Conservation (phyloP, 2,888 invertebrate genomes). For the Sinopyrophorus schimmeli region DNA sequence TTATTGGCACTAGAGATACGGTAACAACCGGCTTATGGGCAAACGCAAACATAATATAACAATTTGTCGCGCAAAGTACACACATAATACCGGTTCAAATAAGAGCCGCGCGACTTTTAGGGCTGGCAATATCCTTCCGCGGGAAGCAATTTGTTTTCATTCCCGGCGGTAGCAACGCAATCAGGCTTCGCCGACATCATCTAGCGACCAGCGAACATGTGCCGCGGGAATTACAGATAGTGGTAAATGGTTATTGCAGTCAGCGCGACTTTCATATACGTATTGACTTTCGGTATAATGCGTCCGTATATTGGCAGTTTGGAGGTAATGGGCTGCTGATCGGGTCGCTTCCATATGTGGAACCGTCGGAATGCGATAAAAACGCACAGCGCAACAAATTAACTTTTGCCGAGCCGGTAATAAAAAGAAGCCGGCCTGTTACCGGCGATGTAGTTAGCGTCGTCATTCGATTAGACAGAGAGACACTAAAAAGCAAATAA, state of each 20-base stretch:
- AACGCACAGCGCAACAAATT: conserved; percentile 51
- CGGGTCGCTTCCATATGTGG: conserved; percentile 44
- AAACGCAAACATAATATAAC: conserved; percentile 35
- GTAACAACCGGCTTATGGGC: conserved; percentile 34
- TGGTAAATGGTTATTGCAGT: conserved; percentile 54
- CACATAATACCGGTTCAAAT: conserved; percentile 45
- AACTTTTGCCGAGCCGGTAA: conserved; percentile 44
- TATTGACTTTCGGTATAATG: conserved; percentile 55
- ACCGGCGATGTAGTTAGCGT: conserved; percentile 46
- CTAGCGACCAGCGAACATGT: conserved; percentile 49
- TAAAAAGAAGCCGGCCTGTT: conserved; percentile 42
- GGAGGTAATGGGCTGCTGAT: conserved; percentile 48
- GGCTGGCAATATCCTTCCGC: conserved; percentile 51
- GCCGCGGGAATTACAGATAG: conserved; percentile 53
- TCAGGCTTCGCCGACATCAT: conserved; percentile 49
- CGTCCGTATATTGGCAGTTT: conserved; percentile 52
- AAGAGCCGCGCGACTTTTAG: conserved; percentile 47
- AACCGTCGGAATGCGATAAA: conserved; percentile 46
- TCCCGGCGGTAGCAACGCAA: conserved; percentile 46
- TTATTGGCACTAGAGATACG: conserved; percentile 36
- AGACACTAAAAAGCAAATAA: conserved; percentile 52
- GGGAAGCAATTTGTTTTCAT: conserved; percentile 55
- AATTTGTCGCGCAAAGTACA: conserved; percentile 44
- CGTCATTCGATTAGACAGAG: conserved; percentile 51
- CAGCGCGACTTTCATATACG: conserved; percentile 45